A percentile compares a stretch with the other conserved stretches of the same genome.
Evolutionary conservation across 2,113 vertebrate genomes (phyloP).

Genomic region (Protomyctophum bolini): DNA sequence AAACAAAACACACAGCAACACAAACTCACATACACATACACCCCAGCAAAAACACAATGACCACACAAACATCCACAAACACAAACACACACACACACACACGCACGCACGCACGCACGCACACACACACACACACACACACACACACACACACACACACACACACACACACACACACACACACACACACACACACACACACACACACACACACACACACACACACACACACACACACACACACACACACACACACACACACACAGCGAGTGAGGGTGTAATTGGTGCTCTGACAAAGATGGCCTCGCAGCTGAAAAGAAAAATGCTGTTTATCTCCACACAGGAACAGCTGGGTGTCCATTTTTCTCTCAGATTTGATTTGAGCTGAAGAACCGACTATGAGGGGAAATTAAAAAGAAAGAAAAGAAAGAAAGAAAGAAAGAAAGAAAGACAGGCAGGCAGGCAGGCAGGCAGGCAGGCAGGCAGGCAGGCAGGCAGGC

Average conservation of each 20-base stretch:
- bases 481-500: not conserved
- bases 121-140: not conserved
- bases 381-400: slow-evolving; percentile 72
- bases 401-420: slow-evolving; percentile 65
- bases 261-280: slow-evolving; percentile 44
- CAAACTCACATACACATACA: slow-evolving; percentile 17
- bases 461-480: too few relatives aligned
- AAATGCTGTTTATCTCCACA: slow-evolving; percentile 71
- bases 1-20: slow-evolving; percentile 17
- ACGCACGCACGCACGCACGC: slow-evolving; percentile 20
- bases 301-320: slow-evolving; percentile 67
- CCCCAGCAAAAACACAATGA: slow-evolving; percentile 12
- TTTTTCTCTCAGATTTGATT: slow-evolving; percentile 79
- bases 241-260: slow-evolving; percentile 30
- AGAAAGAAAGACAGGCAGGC: not conserved
- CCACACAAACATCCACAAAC: slow-evolving; percentile 4
- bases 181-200: slow-evolving; percentile 38
- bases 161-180: not conserved
- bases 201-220: not conserved
- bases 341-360: slow-evolving; percentile 76
- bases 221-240: slow-evolving; percentile 32
- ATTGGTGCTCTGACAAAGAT: slow-evolving; percentile 73
- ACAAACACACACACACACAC: slow-evolving; percentile 25
- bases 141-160: slow-evolving; percentile 35
- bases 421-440: not conserved